Evolutionary conservation across 2,888 invertebrate genomes (phyloP).

Genomic region (Zygothrica quintamaculata): DNA sequence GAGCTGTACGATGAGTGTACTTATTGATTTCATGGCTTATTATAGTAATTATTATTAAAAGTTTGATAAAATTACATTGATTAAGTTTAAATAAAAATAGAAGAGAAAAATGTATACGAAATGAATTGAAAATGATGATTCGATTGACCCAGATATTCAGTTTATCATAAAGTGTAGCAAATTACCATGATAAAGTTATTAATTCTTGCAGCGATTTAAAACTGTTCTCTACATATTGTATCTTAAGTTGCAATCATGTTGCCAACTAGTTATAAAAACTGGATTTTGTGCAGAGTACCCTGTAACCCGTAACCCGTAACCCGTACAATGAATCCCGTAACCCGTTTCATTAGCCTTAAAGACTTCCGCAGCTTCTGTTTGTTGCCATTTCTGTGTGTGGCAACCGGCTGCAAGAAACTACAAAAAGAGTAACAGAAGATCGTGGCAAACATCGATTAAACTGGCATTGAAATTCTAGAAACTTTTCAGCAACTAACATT

Average conservation of each 20-base stretch:
- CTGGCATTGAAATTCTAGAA: constrained; percentile 64
- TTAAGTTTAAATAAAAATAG: background rate
- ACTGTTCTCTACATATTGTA: constrained; percentile 3
- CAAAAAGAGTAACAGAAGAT: background rate
- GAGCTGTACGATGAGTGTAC: background rate
- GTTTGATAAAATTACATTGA: constrained; percentile 9
- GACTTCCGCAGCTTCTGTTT: constrained; percentile 71
- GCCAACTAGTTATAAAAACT: constrained; percentile 50
- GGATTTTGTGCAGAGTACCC: constrained; percentile 21
- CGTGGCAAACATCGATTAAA: constrained; percentile 45
- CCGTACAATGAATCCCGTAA: constrained; percentile 50
- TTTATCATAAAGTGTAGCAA: constrained; percentile 1
- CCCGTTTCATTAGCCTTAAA: constrained; percentile 63
- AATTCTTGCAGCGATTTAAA: constrained; percentile 10
- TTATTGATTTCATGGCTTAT: constrained; percentile 11
- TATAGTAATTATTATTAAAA: constrained; percentile 9
- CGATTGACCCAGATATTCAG: constrained; percentile 36
- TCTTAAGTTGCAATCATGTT: constrained; percentile 29
- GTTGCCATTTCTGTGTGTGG: constrained; percentile 65
- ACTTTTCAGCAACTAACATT: constrained; percentile 64
- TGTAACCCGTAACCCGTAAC: constrained; percentile 57
- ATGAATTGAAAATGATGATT: constrained; percentile 7
- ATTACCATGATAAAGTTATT: constrained; percentile 46
- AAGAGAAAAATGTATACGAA: constrained; percentile 27
- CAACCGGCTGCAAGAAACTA: constrained; percentile 59